Evolutionary conservation across 1,140 invertebrate genomes (phyloP).

Genomic region (Zaprionus gabonicus): DNA sequence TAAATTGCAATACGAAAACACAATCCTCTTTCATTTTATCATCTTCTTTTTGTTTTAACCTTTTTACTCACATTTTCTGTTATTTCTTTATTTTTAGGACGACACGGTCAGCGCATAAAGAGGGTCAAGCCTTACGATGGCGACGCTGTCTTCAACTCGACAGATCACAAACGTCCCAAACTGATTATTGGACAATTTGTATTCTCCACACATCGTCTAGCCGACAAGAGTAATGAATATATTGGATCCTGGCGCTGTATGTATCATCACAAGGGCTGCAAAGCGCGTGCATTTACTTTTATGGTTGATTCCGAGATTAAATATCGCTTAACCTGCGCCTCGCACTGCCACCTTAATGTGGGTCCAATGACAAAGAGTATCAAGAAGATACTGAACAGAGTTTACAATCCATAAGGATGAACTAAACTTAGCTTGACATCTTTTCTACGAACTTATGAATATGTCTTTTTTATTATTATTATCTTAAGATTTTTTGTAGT

Average conservation of each 20-base stretch:
- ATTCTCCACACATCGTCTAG: slow-evolving; percentile 49
- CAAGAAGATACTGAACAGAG: neutral
- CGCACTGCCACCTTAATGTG: slow-evolving; percentile 49
- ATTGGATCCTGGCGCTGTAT: slow-evolving; percentile 64
- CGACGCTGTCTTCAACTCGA: slow-evolving; percentile 34
- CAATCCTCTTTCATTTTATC: slow-evolving; percentile 8
- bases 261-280: slow-evolving; percentile 58
- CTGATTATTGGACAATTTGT: slow-evolving; percentile 48
- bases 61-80: neutral
- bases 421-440: slow-evolving; percentile 6
- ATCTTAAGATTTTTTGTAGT: slow-evolving; percentile 7
- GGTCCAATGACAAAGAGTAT: neutral
- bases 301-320: slow-evolving; percentile 51
- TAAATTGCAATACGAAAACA: neutral
- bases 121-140: slow-evolving; percentile 44
- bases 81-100: slow-evolving; percentile 39
- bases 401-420: neutral
- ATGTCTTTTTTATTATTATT: slow-evolving; percentile 12
- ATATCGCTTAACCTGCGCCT: slow-evolving; percentile 52
- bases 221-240: slow-evolving; percentile 32
- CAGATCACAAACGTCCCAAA: slow-evolving; percentile 42
- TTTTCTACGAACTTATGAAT: slow-evolving; percentile 2
- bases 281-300: slow-evolving; percentile 51
- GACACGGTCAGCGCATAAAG: neutral
- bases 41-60: neutral